phyloP scores from a whole-genome alignment of 2,888 invertebrate genomes.

The Phasia obesa region DNA sequence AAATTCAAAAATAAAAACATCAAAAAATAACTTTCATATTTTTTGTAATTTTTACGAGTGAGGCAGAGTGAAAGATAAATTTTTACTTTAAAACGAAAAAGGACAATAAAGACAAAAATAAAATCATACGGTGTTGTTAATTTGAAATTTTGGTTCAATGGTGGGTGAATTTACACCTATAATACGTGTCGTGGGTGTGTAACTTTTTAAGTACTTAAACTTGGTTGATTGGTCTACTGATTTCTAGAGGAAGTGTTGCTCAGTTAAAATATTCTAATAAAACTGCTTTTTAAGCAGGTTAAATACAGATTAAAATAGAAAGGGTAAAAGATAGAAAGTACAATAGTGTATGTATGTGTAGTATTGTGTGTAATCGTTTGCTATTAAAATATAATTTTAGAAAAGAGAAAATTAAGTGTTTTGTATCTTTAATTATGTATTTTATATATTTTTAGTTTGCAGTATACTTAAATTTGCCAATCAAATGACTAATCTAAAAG shows the following conservation, averaged over 20 bases:
- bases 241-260: slow-evolving; percentile 19
- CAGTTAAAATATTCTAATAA: not conserved
- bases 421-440: not conserved
- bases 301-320: not conserved
- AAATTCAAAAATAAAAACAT: not conserved
- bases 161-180: not conserved
- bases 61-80: not conserved
- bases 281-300: not conserved
- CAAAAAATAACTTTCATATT: not conserved
- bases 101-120: not conserved
- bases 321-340: too few species aligned
- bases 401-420: not conserved
- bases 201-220: slow-evolving; percentile 14
- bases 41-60: not conserved
- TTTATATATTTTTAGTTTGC: not conserved
- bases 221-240: slow-evolving; percentile 14
- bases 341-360: too few species aligned
- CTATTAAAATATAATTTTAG: too few species aligned
- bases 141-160: not conserved
- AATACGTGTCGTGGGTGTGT: slow-evolving; percentile 2
- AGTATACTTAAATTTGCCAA: too few species aligned
- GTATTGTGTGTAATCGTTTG: too few species aligned
- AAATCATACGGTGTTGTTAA: not conserved
- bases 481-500: too few species aligned
- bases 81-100: not conserved